Conservation (phyloP, 23 tunicate genomes). For the Botrylloides violaceus region DNA sequence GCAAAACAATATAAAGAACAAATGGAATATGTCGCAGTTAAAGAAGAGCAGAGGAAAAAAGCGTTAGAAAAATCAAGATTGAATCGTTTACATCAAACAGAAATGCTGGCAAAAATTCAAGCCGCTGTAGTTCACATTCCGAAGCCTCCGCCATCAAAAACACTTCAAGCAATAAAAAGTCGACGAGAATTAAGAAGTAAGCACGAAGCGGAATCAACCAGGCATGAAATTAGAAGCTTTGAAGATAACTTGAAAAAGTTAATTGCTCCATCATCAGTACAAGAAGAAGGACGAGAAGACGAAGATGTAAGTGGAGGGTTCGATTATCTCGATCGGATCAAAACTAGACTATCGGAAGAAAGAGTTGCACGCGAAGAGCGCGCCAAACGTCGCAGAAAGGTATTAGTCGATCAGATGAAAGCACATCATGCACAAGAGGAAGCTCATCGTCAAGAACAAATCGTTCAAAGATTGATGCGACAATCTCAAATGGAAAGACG, state of each 20-base stretch:
- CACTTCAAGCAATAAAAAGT: constrained; percentile 45
- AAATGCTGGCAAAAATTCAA: constrained; percentile 71
- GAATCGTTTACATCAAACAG: constrained; percentile 52
- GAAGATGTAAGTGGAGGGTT: constrained; percentile 35
- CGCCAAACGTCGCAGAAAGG: constrained; percentile 84
- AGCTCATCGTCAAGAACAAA: constrained; percentile 77
- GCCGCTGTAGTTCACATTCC: constrained; percentile 87
- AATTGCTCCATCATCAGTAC: constrained; percentile 58
- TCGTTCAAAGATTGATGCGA: constrained; percentile 78
- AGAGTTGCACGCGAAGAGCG: constrained; percentile 76
- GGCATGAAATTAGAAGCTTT: constrained; percentile 37
- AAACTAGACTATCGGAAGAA: constrained; percentile 76
- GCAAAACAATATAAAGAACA: constrained; percentile 34
- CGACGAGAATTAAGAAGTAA: constrained; percentile 38
- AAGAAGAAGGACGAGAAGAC: constrained; percentile 26
- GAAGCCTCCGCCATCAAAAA: constrained; percentile 78
- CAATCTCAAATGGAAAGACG: constrained; percentile 91
- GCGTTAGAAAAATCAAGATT: constrained; percentile 66
- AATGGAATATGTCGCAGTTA: constrained; percentile 42
- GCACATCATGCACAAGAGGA: constrained; percentile 91
- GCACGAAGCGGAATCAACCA: constrained; percentile 41
- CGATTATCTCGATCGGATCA: constrained; percentile 58
- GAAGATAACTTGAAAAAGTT: constrained; percentile 67
- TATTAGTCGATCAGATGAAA: constrained; percentile 94
- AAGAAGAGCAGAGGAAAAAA: constrained; percentile 54